phyloP scores from a whole-genome alignment of 2,113 vertebrate genomes.

The Microtus ochrogaster region DNA sequence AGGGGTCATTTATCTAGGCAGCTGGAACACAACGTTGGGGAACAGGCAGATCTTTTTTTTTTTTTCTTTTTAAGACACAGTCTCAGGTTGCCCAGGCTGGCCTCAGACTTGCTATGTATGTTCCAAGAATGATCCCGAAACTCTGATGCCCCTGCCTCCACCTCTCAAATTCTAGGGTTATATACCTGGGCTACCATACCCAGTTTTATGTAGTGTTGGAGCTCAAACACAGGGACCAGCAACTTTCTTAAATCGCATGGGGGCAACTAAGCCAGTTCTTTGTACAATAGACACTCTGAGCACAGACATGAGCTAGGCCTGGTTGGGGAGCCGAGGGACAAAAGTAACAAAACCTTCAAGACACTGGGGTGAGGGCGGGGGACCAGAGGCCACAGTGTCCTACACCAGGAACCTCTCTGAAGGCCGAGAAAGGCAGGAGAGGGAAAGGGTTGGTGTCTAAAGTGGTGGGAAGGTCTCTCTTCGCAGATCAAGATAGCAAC shows the following conservation, averaged over 20 bases:
- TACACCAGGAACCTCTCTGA: background rate
- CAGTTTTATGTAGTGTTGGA: too few relatives aligned
- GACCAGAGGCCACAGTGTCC: rapidly evolving
- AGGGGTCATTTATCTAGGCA: background rate
- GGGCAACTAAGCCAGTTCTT: background rate
- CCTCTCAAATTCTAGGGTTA: background rate
- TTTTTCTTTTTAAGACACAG: background rate
- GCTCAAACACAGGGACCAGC: background rate
- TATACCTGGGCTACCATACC: too few relatives aligned
- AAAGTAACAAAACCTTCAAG: background rate
- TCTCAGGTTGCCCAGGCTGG: background rate
- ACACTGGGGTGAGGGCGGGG: background rate
- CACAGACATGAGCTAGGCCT: rapidly evolving
- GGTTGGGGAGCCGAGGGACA: background rate
- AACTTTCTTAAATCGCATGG: background rate
- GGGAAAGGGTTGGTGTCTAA: background rate
- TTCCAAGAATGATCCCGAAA: background rate
- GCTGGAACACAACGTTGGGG: too few relatives aligned
- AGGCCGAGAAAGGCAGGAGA: background rate
- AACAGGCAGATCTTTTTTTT: background rate
- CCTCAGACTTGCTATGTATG: background rate
- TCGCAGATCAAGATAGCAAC: background rate
- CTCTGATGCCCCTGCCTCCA: background rate
- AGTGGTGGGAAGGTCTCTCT: background rate
- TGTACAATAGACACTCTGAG: rapidly evolving